Base-by-base conservation (phyloP, 2,888 invertebrate species). In the Rapana venosa region DNA sequence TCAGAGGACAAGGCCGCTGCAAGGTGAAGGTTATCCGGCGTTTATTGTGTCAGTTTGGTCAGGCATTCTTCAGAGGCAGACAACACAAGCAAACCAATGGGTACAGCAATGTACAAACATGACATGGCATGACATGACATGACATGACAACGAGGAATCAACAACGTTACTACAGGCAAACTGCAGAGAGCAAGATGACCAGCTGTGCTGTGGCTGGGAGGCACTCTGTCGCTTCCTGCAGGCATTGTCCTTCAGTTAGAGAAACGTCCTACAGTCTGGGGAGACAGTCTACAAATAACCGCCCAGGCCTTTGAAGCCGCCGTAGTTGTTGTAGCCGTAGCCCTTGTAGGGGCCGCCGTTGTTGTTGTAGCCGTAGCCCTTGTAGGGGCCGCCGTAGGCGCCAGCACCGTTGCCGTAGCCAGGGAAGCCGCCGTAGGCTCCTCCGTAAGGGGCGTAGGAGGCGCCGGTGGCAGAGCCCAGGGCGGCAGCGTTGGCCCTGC, bases 51-150 rank as follows among this genome's bases (percentile, higher is more conserved):
- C 26, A 47, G 81, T 66, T 83, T 36, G 35, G 35, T 66, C 32
- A 83, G 36, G n/a, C 36, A 61, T 66, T 83, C 83, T 66, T 83
- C 83, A 61, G 81, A 88, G 83, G 47, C 83, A 83, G 17, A 36
- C 83, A 58, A 58, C 81, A 58, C 81, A 61, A 79, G 26, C 17
- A 81, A 30, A 30, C 13, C 20, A 61, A 81, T 61, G n/a, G 15
- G 22, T 74, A 26, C 74, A 74, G 26, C 74, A 74, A 79, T 35
- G 35, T 79, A 79, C 79, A 32, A 61, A 22, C 20, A 79, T n/a
- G n/a, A n/a, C n/a, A n/a, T n/a, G n/a, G 47, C 26, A 22, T 15
- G 47, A 83, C 36, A 22, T 1, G 32, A 79, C 79, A 79, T 15
- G 79, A 32, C 26, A 83, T 8, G 36, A 20, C 36, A 83, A 74